Evolutionary conservation across 2,113 vertebrate genomes (phyloP).

Genomic region (Oceanodroma tethys): DNA sequence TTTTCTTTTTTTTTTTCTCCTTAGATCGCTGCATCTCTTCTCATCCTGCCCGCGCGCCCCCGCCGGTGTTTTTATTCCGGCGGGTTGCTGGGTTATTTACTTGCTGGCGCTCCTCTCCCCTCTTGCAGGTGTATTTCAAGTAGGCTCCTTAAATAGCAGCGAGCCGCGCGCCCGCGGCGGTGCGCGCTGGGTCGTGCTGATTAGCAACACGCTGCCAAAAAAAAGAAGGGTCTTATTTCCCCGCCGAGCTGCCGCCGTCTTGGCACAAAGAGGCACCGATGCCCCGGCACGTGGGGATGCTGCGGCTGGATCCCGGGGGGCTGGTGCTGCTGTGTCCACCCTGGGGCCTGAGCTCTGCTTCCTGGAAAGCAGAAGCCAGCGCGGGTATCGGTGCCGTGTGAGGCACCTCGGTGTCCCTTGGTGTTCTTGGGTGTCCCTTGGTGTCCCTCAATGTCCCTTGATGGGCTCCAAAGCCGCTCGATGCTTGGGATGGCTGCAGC

Average conservation of each 20-base stretch:
- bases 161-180: conserved; percentile 21
- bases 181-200: conserved; percentile 39
- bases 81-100: conserved; percentile 51
- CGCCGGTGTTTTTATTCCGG: background rate
- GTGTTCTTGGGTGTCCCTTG: background rate
- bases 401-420: fast-evolving
- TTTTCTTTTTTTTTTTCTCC: background rate
- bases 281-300: background rate
- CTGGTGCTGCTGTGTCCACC: background rate
- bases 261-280: background rate
- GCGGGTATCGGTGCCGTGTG: fast-evolving
- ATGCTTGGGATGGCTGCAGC: background rate
- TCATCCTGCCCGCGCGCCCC: background rate
- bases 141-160: conserved; percentile 62
- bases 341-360: background rate
- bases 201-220: conserved; percentile 18
- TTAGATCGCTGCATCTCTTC: background rate
- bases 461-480: background rate
- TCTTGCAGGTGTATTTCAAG: conserved; percentile 71
- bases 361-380: background rate
- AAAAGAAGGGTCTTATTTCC: conserved; percentile 30
- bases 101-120: conserved; percentile 36
- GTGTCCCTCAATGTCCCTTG: background rate
- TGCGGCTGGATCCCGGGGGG: fast-evolving
- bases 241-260: background rate